Percentiles rank a stretch among this genome's conserved stretches.
phyloP scores from a whole-genome alignment of 2,113 vertebrate species.

The Hydropotes inermis region DNA sequence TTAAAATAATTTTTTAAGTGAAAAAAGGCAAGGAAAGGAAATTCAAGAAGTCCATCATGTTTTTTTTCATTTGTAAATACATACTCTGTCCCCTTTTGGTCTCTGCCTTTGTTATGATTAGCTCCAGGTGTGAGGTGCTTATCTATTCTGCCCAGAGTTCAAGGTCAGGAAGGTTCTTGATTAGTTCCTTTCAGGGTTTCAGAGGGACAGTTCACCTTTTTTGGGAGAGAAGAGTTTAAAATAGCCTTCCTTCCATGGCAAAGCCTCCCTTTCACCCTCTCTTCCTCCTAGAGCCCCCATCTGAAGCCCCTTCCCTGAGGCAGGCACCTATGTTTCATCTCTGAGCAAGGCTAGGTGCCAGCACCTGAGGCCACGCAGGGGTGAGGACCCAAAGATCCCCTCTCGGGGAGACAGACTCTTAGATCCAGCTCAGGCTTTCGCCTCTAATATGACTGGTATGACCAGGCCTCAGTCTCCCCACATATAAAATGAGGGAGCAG shows the following conservation, averaged over 20 bases:
- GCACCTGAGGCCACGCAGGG: fast-evolving
- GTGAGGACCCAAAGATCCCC: neutral
- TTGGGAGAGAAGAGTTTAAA: neutral
- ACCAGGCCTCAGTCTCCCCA: neutral
- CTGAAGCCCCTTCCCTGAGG: neutral
- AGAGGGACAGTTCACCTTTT: neutral
- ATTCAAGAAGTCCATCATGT: neutral
- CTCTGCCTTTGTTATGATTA: neutral
- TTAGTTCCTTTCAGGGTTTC: neutral
- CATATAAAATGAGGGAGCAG: neutral
- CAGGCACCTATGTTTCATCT: neutral
- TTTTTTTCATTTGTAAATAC: neutral
- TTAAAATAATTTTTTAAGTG: neutral
- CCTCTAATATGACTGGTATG: neutral
- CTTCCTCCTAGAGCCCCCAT: neutral
- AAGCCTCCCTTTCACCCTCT: neutral
- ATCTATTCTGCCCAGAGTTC: neutral
- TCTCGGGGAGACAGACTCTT: neutral
- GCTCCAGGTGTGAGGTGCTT: neutral
- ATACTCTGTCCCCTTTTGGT: no score
- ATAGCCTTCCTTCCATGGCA: neutral
- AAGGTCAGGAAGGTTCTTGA: neutral
- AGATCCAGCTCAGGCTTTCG: neutral
- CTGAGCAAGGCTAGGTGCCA: neutral
- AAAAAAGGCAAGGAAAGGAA: neutral